Conservation (phyloP, 1,140 invertebrate genomes). For the Drosophila prosaltans region DNA sequence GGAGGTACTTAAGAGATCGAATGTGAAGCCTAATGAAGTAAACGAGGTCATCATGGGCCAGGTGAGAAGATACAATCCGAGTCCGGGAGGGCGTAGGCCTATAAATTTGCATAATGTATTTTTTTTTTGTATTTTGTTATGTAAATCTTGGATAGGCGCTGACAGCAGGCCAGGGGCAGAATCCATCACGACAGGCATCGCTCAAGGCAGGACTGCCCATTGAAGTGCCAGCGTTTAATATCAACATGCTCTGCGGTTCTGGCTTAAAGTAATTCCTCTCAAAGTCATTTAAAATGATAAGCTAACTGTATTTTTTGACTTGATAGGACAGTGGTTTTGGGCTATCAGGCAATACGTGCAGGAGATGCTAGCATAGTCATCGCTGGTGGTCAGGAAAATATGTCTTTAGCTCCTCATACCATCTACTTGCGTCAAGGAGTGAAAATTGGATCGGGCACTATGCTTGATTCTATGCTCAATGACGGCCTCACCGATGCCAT, state of each 20-base stretch:
- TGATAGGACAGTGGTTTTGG: conserved; percentile 87
- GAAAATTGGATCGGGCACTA: conserved; percentile 88
- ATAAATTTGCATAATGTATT: conserved; percentile 11
- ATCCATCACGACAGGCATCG: conserved; percentile 92
- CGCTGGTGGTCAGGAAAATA: conserved; percentile 93
- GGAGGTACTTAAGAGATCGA: conserved; percentile 87
- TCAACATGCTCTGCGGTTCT: conserved; percentile 95
- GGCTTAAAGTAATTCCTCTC: conserved; percentile 87
- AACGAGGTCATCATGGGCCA: conserved; percentile 95
- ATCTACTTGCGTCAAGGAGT: conserved; percentile 87
- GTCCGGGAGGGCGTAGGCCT: background rate
- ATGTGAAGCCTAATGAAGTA: conserved; percentile 87
- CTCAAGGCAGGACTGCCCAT: conserved; percentile 90
- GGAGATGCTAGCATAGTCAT: conserved; percentile 90
- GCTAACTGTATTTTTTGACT: background rate
- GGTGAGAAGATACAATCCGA: conserved; percentile 84
- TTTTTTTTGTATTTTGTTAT: conserved; percentile 36
- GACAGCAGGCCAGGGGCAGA: conserved; percentile 91
- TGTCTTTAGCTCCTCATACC: conserved; percentile 91
- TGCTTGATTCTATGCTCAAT: conserved; percentile 89
- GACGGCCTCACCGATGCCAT: conserved; percentile 94
- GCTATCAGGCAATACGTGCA: conserved; percentile 88
- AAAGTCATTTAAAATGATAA: background rate
- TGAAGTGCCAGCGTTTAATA: conserved; percentile 88
- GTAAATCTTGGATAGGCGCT: conserved; percentile 85